Percentiles rank a stretch among this genome's conserved stretches.
Conservation (phyloP, 1,140 invertebrate species). For the Ctenoplectra terminalis region DNA sequence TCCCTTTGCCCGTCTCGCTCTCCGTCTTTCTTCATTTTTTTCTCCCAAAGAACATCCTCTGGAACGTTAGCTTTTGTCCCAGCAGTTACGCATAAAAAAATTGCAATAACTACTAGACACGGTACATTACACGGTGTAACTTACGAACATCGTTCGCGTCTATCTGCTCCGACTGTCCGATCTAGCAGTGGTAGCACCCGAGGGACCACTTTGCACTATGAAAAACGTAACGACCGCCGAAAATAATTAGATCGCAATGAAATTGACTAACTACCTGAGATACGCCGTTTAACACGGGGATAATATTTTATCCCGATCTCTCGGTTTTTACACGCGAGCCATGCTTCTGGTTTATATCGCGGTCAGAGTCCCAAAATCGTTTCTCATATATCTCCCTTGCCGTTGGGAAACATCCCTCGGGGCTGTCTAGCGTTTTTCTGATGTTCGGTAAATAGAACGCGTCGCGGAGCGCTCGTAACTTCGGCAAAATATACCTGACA, state of each 20-base stretch:
- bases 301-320: constrained; percentile 26
- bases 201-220: neutral
- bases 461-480: neutral
- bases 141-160: neutral
- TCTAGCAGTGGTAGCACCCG: too few species aligned
- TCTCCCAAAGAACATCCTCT: neutral
- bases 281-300: neutral
- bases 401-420: constrained; percentile 26
- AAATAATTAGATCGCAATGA: constrained; percentile 29
- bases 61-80: constrained; percentile 27
- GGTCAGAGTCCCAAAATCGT: constrained; percentile 37
- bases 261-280: neutral
- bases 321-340: constrained; percentile 10
- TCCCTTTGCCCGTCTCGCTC: neutral
- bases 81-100: neutral
- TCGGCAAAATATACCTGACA: neutral
- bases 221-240: neutral
- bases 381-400: constrained; percentile 29
- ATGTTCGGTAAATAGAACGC: constrained; percentile 39
- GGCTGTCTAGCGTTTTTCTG: constrained; percentile 33
- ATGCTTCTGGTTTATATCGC: constrained; percentile 36
- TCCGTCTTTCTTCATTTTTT: neutral
- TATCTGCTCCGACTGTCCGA: too few species aligned
- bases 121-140: neutral
- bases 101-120: constrained; percentile 19